Base-by-base conservation (phyloP, 2,113 vertebrate species). In the Protomyctophum bolini region DNA sequence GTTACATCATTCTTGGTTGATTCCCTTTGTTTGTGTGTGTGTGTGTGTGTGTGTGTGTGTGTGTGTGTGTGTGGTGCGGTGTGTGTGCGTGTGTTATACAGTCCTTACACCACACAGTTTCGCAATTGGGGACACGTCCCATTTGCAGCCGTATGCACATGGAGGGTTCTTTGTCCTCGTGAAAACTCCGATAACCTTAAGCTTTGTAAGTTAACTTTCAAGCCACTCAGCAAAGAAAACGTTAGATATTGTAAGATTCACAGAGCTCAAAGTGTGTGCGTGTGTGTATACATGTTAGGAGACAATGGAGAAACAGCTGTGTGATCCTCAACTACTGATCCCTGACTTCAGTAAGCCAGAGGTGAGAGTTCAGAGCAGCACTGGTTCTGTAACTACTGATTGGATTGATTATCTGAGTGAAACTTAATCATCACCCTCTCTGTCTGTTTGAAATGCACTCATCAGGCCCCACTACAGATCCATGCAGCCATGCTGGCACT, bases 331-430 rank as follows among this genome's bases (percentile, higher is more conserved):
- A 58, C 95, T 92, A 66, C 92, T 99, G 63, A 92, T 88, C 81
- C 94, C 92, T 1, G 98, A 99, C 89, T 97, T 95, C 79, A 98
- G 97, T 91, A 98, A 96, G 88, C 95, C 97, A 76, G 95, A 98
- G 95, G 98, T 98, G 90, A 94, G 86, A 62, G 11, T 21, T 67
- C 8, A 7, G 64, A 66, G 8, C 21, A 11, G 46, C 11, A 49
- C 1, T 6, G 62, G 29, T 58, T 61, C n/a, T 58, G 6, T 50
- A 33, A 77, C 7, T 0, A 2, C 7, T 54, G 14, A 10, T 0
- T 8, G 57, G 47, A 73, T 63, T 54, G 3, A 68, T 60, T 8
- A 66, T 10, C 60, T 68, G 54, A 61, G 50, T 7, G 6, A 10
- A 6, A 6, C 54, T 2, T 21, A 58, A 29, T 3, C 5, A 6